A percentile compares a stretch with the other conserved stretches of the same genome.
Conservation (phyloP, 1,140 invertebrate species). For the Heterodera schachtii region DNA sequence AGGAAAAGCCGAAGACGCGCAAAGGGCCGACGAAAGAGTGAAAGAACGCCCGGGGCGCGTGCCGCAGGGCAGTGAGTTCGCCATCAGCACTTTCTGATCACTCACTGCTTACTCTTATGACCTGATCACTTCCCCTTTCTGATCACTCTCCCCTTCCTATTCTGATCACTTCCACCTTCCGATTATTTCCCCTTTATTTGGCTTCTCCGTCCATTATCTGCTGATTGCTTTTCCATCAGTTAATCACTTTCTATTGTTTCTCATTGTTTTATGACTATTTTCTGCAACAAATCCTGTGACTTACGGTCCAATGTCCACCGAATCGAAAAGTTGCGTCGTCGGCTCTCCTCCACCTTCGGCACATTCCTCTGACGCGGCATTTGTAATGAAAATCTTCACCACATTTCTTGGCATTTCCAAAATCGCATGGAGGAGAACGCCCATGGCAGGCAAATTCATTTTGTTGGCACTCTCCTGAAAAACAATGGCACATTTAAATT, state of each 20-base stretch:
- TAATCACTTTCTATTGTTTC: background rate
- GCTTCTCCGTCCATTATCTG: no score
- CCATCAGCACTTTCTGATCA: conserved; percentile 21
- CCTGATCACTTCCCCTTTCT: no score
- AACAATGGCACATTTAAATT: background rate
- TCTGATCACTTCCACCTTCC: no score
- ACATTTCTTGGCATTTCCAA: conserved; percentile 44
- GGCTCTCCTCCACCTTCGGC: background rate
- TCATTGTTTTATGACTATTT: conserved; percentile 11
- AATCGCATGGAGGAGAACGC: conserved; percentile 55
- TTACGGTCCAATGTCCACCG: conserved; percentile 26
- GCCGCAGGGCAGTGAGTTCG: background rate
- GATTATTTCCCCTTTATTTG: no score
- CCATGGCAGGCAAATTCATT: conserved; percentile 52
- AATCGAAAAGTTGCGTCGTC: conserved; percentile 16
- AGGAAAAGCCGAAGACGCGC: background rate
- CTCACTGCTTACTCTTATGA: background rate
- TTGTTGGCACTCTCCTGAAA: conserved; percentile 56
- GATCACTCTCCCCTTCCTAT: no score
- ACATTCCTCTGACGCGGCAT: background rate
- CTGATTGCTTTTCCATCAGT: no score
- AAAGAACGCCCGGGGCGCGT: conserved; percentile 1
- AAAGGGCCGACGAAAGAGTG: conserved; percentile 16
- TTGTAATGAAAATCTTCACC: conserved; percentile 36
- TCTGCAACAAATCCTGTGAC: conserved; percentile 10